Conservation (phyloP, 2,888 invertebrate genomes). For the Mimachlamys varia region DNA sequence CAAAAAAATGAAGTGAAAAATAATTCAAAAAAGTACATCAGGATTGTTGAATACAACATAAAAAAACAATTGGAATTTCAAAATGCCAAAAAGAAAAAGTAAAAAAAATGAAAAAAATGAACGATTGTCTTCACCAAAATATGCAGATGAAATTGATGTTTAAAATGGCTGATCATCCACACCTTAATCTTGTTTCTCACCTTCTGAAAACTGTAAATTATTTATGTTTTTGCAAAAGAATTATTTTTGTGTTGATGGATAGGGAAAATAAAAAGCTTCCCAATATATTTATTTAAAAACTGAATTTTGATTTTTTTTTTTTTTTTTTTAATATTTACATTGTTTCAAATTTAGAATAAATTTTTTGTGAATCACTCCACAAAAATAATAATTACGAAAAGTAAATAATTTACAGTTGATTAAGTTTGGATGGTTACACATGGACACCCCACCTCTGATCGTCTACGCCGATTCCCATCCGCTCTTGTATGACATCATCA, state of each 20-base stretch:
- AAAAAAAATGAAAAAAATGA: neutral
- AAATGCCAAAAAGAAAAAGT: neutral
- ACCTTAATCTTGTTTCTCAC: neutral
- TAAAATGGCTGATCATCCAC: neutral
- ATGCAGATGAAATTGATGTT: neutral
- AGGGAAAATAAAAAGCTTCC: too few species aligned
- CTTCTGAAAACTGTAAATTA: neutral
- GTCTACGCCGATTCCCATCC: conserved; percentile 77
- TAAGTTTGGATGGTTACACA: neutral
- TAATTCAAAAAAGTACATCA: neutral
- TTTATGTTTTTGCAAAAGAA: neutral
- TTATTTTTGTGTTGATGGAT: neutral
- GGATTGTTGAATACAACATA: neutral
- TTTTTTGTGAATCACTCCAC: neutral
- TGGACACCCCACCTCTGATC: conserved; percentile 73
- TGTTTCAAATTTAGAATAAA: too few species aligned
- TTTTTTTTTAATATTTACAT: too few species aligned
- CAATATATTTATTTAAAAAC: too few species aligned
- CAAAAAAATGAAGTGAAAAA: neutral
- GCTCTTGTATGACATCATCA: conserved; percentile 85
- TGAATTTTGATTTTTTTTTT: too few species aligned
- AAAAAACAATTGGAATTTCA: neutral
- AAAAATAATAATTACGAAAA: neutral
- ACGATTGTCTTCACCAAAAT: neutral
- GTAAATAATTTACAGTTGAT: neutral